These are phyloP conservation scores for Leptinotarsa lineolata DNA, from an alignment of 1,140 invertebrate species.

Conservation along the genomic window DNA sequence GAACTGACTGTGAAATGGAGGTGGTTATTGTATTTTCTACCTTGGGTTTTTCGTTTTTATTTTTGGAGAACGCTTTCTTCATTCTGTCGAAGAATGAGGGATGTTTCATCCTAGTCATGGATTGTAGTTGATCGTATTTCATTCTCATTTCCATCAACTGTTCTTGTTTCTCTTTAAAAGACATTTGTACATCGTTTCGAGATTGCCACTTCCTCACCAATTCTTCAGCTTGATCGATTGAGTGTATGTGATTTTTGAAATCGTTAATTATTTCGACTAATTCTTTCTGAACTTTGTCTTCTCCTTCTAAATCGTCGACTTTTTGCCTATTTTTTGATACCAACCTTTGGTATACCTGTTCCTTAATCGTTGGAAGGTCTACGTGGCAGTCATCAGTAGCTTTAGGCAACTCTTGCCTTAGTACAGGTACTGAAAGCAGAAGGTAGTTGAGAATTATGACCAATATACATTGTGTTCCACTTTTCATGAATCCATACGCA, in stretches of 20 bases:
- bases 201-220: slow-evolving; percentile 84
- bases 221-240: slow-evolving; percentile 78
- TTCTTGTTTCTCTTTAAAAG: slow-evolving; percentile 81
- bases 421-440: slow-evolving; percentile 19
- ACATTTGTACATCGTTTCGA: slow-evolving; percentile 82
- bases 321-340: slow-evolving; percentile 15
- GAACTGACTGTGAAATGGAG: slow-evolving; percentile 33
- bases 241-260: slow-evolving; percentile 86
- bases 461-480: no score
- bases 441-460: not conserved
- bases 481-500: no score
- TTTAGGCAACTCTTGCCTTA: slow-evolving; percentile 22
- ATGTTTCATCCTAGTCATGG: slow-evolving; percentile 66
- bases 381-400: slow-evolving; percentile 12
- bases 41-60: slow-evolving; percentile 32
- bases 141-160: slow-evolving; percentile 77
- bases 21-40: slow-evolving; percentile 28
- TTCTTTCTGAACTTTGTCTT: slow-evolving; percentile 70
- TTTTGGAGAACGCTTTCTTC: slow-evolving; percentile 71
- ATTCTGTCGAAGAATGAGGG: slow-evolving; percentile 78
- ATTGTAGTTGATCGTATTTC: slow-evolving; percentile 82
- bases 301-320: slow-evolving; percentile 26
- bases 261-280: slow-evolving; percentile 85
- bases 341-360: not conserved
- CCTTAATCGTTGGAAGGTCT: slow-evolving; percentile 4